Base-by-base conservation (phyloP, 2,888 invertebrate genomes). In the Catocala nupta region DNA sequence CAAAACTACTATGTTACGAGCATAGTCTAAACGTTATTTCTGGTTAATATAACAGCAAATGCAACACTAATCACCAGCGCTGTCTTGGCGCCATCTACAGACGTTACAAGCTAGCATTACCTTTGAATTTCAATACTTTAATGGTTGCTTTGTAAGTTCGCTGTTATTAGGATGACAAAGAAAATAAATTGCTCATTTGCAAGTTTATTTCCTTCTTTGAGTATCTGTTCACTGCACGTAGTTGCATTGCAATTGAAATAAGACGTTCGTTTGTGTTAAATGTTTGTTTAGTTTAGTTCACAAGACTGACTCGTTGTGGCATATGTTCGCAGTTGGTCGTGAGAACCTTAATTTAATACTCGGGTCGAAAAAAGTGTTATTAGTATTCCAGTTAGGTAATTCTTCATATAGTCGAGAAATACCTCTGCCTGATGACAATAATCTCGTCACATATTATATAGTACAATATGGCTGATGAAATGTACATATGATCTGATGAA, bases 41-140 rank as follows among this genome's bases (percentile, higher is more conserved):
- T 25, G 25, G 25, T 25, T 25, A 25, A 25, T 4, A 25, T 25
- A 25, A 25, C 25, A 4, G 52, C 39, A 55, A 55, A n/a, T 52
- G 2, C 45, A 45, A 12, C 45, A 5, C 45, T 39, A 39, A 25
- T 25, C 25, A 25, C 1, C 25, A 25, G 45, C 12, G 10, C 45
- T 45, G 25, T 25, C 25, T 25, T 39, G 9, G 36, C 36, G 16
- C 47, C 13, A 25, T 13, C 59, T 52, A 36, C 34, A 49, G 42
- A 43, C 36, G 6, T 11, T 44, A 34, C 34, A 56, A 56, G 13
- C 10, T 5, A 6, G 8, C n/a, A 36, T 39, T 51, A 42, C 52
- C 52, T 53, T 53, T 53, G 52, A 53, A 53, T 53, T 42, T 42
- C 52, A 53, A 53, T 42, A 53, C 52, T 43, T 53, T 53, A 53